Conservation (phyloP, 2,113 vertebrate genomes). For the Phocoena phocoena region DNA sequence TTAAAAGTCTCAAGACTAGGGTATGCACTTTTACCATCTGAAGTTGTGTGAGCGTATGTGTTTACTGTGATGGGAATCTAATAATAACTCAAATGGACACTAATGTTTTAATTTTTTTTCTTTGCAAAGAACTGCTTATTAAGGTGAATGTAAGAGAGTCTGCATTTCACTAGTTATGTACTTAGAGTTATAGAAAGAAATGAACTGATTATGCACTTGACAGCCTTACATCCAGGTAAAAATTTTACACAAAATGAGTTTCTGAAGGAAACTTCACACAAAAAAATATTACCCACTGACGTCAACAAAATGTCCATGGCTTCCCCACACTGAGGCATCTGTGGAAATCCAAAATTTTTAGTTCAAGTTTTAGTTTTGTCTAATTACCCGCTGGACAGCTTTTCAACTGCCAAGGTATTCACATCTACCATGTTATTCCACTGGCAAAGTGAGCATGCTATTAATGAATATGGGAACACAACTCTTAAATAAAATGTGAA, state of each 20-base stretch:
- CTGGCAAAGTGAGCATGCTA: too few species aligned
- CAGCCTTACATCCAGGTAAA: neutral
- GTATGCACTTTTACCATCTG: neutral
- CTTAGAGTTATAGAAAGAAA: neutral
- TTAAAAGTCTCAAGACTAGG: neutral
- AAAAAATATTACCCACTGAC: too few species aligned
- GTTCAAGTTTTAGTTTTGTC: neutral
- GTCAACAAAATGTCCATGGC: neutral
- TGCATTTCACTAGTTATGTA: too few species aligned
- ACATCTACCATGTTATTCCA: too few species aligned
- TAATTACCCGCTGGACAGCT: too few species aligned
- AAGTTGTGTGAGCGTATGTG: neutral
- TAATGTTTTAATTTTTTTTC: neutral
- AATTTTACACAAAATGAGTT: neutral
- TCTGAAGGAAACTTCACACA: neutral
- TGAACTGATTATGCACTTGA: neutral
- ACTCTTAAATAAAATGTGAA: neutral
- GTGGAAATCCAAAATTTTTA: neutral
- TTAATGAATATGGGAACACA: neutral
- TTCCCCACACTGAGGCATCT: neutral
- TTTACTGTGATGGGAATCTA: neutral
- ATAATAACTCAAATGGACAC: neutral
- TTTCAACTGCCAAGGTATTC: neutral
- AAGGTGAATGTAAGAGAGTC: neutral
- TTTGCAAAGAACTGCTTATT: neutral